Conservation (phyloP, 2,113 vertebrate species). For the Sardina pilchardus region DNA sequence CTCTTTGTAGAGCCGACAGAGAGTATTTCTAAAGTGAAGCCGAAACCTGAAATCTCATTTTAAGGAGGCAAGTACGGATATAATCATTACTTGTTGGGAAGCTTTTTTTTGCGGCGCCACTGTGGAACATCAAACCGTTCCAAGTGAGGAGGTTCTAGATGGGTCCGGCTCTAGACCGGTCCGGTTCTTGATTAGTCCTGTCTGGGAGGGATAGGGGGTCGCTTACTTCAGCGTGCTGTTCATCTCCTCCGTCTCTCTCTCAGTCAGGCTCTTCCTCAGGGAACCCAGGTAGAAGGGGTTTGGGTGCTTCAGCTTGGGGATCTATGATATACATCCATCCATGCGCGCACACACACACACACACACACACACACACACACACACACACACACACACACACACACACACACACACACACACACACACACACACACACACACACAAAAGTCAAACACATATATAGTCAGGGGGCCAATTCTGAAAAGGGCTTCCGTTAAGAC, state of each 20-base stretch:
- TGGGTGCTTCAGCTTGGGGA: slow-evolving; percentile 79
- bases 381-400: neutral
- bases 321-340: slow-evolving; percentile 68
- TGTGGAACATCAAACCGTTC: no score
- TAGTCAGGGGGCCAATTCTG: no score
- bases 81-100: no score
- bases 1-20: no score
- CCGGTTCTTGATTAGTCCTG: neutral
- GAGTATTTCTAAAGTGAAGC: no score
- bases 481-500: no score
- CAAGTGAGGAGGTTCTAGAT: neutral
- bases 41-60: no score
- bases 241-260: slow-evolving; percentile 80
- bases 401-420: neutral
- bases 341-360: neutral
- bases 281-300: slow-evolving; percentile 87
- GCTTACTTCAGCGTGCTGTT: slow-evolving; percentile 82
- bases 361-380: neutral
- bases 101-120: no score
- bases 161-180: neutral
- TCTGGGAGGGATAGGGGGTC: neutral
- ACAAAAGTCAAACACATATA: neutral
- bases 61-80: no score
- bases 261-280: slow-evolving; percentile 81
- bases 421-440: neutral